Evolutionary conservation across 2,797 vertebrate species (phyloP).

Genomic region (Oryzias dopingdopingensis): DNA sequence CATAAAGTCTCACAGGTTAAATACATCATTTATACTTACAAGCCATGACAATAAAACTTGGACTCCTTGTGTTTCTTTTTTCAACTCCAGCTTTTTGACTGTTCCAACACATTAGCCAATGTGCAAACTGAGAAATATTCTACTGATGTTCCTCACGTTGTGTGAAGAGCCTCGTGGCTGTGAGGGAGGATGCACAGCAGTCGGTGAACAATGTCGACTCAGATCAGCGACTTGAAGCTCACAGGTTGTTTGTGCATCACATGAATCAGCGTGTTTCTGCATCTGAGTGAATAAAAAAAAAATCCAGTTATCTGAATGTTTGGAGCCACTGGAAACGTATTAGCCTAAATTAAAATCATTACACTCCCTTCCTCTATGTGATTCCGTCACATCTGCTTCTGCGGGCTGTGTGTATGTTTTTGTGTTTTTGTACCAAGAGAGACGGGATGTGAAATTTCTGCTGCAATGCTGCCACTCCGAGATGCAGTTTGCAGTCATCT

Average conservation of each 20-base stretch:
- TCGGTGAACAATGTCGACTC: conserved; percentile 24
- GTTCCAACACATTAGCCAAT: too few species aligned
- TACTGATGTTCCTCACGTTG: conserved; percentile 18
- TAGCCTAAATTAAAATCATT: conserved; percentile 25
- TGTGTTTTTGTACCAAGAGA: background rate
- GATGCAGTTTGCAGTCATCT: conserved; percentile 1
- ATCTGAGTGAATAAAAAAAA: too few species aligned
- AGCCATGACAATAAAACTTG: too few species aligned
- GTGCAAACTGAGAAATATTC: too few species aligned
- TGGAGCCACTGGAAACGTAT: conserved; percentile 14
- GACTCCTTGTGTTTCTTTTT: too few species aligned
- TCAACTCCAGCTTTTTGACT: too few species aligned
- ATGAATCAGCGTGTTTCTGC: conserved; percentile 43
- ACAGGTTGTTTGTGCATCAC: conserved; percentile 27
- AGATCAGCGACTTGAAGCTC: conserved; percentile 30
- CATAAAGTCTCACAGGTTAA: background rate
- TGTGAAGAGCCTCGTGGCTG: conserved; percentile 22
- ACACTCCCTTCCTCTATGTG: conserved; percentile 1
- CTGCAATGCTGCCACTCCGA: background rate
- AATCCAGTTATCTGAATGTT: conserved; percentile 24
- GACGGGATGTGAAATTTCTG: background rate
- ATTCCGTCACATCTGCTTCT: conserved; percentile 2
- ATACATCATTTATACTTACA: too few species aligned
- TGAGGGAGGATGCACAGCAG: conserved; percentile 37
- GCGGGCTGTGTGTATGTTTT: rapidly evolving